Conservation (phyloP, 2,888 invertebrate genomes). For the Acleris laterana region DNA sequence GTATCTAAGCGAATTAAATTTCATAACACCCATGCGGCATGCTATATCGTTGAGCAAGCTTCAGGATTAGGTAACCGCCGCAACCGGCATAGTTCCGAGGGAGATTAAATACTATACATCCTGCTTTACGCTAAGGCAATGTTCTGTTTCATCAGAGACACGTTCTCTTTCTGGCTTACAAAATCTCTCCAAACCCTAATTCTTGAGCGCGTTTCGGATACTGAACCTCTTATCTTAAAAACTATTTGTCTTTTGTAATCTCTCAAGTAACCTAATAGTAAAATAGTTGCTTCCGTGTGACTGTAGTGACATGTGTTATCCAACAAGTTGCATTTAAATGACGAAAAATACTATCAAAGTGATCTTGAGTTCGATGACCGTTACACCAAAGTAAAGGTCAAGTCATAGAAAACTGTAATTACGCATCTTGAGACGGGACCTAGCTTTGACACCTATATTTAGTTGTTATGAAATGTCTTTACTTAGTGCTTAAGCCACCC, state of each 20-base stretch:
- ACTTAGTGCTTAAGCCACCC: too few relatives aligned
- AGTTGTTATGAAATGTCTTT: too few relatives aligned
- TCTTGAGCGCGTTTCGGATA: neutral
- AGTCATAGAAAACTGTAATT: too few relatives aligned
- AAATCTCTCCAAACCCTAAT: slow-evolving; percentile 21
- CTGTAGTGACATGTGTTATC: neutral
- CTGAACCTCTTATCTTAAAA: neutral
- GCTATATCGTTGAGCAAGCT: slow-evolving; percentile 61
- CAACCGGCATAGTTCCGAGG: slow-evolving; percentile 68
- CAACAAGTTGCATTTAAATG: neutral
- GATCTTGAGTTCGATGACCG: neutral
- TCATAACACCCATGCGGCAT: slow-evolving; percentile 57
- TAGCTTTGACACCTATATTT: too few relatives aligned
- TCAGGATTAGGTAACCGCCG: slow-evolving; percentile 67
- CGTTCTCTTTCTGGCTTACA: slow-evolving; percentile 48
- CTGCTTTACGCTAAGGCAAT: slow-evolving; percentile 55
- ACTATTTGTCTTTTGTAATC: neutral
- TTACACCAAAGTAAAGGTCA: too few relatives aligned
- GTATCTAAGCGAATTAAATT: slow-evolving; percentile 50
- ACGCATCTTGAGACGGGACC: too few relatives aligned
- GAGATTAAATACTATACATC: slow-evolving; percentile 60
- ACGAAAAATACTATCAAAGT: neutral
- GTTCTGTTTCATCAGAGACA: slow-evolving; percentile 50
- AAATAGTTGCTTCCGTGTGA: neutral
- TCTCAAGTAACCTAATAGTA: neutral